phyloP scores from a whole-genome alignment of 2,113 vertebrate genomes.

The Melanerpes aurifrons region DNA sequence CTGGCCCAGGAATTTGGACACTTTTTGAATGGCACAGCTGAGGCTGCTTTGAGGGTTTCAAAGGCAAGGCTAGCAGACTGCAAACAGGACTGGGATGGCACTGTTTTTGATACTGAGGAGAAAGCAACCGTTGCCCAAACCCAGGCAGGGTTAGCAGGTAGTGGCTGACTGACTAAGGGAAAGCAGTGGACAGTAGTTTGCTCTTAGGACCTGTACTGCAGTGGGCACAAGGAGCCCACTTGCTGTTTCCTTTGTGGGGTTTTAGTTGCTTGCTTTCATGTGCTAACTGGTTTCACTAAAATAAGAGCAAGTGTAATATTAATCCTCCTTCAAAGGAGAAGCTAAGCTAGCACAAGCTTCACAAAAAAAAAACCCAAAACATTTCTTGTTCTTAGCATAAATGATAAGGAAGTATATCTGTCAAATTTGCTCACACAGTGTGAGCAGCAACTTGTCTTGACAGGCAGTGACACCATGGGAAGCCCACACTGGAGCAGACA shows the following conservation, averaged over 20 bases:
- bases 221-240: background rate
- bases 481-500: no score
- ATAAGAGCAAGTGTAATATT: background rate
- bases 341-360: background rate
- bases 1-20: background rate
- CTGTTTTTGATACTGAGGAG: background rate
- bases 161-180: background rate
- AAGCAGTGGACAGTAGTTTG: background rate
- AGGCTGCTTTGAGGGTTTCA: background rate
- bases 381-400: background rate
- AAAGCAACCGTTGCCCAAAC: background rate
- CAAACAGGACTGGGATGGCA: background rate
- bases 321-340: background rate
- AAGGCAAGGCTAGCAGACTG: background rate
- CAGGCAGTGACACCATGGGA: no score
- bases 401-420: background rate
- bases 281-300: background rate
- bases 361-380: background rate
- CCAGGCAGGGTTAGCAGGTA: fast-evolving
- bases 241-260: background rate
- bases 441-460: background rate
- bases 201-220: background rate
- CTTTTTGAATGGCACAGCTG: background rate
- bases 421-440: background rate
- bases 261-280: background rate